Evolutionary conservation across 2,113 vertebrate genomes (phyloP).

Genomic region (Paramisgurnus dabryanus): DNA sequence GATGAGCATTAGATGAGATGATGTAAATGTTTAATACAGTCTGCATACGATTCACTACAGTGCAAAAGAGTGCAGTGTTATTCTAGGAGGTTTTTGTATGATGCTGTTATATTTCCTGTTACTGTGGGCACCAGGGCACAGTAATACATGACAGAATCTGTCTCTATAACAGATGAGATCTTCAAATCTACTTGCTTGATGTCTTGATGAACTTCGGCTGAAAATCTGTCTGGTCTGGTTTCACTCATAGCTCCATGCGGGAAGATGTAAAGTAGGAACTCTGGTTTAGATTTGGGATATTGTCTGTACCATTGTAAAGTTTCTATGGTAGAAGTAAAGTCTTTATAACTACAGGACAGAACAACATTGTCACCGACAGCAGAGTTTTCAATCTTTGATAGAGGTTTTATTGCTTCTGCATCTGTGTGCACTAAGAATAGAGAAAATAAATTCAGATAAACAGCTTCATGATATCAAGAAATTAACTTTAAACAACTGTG

Average conservation of each 20-base stretch:
- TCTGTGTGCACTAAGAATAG: background rate
- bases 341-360: conserved; percentile 28
- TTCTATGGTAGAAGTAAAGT: fast-evolving
- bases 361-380: background rate
- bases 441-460: background rate
- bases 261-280: conserved; percentile 32
- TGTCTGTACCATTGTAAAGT: conserved; percentile 29
- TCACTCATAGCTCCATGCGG: background rate
- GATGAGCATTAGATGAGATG: background rate
- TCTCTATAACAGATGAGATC: conserved; percentile 38
- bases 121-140: conserved; percentile 50
- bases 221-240: background rate
- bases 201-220: conserved; percentile 1
- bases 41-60: too few species aligned
- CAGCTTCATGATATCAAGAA: background rate
- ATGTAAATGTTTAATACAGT: background rate
- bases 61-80: background rate
- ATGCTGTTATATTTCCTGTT: conserved; percentile 11
- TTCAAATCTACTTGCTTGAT: conserved; percentile 35
- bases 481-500: too few species aligned
- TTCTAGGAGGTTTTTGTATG: conserved; percentile 38
- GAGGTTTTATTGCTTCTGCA: conserved; percentile 1
- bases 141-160: conserved; percentile 54
- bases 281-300: conserved; percentile 5
- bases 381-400: background rate